phyloP scores from a whole-genome alignment of 2,888 invertebrate genomes.

The Ophonus ardosiacus region DNA sequence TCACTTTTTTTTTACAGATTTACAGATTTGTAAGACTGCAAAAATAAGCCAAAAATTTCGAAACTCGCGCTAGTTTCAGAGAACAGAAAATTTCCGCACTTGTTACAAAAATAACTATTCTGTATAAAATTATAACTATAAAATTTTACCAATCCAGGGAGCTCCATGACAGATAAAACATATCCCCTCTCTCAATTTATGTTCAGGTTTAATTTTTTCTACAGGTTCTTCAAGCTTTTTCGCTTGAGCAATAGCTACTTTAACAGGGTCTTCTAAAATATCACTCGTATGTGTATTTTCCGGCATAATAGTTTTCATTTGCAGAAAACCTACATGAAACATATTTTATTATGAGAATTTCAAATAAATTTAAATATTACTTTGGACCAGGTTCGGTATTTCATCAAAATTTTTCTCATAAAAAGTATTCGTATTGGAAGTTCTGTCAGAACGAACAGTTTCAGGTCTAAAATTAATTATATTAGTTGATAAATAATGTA shows the following conservation, averaged over 20 bases:
- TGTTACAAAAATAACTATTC: too few species aligned
- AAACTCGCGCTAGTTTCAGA: too few species aligned
- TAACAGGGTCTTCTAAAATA: slow-evolving; percentile 71
- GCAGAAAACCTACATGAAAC: slow-evolving; percentile 14
- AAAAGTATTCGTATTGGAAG: neutral
- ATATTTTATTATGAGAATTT: neutral
- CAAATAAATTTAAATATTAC: neutral
- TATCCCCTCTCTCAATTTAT: slow-evolving; percentile 70
- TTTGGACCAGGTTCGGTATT: neutral
- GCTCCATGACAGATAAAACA: slow-evolving; percentile 76
- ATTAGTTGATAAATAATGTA: neutral
- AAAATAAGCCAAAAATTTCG: too few species aligned
- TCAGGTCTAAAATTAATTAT: neutral
- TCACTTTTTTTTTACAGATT: too few species aligned
- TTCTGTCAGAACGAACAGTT: neutral
- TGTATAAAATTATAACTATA: neutral
- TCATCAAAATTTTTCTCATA: neutral
- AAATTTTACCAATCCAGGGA: slow-evolving; percentile 73
- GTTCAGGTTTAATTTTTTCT: slow-evolving; percentile 56
- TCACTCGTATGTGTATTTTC: neutral
- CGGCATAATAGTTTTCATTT: neutral
- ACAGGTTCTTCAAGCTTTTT: slow-evolving; percentile 55
- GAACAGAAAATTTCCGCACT: too few species aligned
- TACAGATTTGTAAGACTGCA: too few species aligned
- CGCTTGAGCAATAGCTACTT: slow-evolving; percentile 67